Percentiles rank a stretch among this genome's conserved stretches.
These are phyloP conservation scores for Hystrix cristata DNA, from an alignment of 2,113 vertebrate genomes.

Conservation along the genomic window DNA sequence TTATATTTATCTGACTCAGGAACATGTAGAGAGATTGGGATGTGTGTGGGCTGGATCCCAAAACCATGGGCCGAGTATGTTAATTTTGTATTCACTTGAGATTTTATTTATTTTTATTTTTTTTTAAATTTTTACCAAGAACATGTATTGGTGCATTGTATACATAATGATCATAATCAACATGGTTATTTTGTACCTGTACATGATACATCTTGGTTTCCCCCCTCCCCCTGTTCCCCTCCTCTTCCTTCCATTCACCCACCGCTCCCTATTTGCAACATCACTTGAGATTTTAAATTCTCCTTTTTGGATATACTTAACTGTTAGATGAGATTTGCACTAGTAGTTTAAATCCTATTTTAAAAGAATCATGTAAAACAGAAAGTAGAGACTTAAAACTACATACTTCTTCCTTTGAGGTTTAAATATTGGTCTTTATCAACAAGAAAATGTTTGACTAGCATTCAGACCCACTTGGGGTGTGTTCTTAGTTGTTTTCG, in stretches of 20 bases:
- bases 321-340: not conserved
- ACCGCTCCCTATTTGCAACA: too few relatives aligned
- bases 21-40: slow-evolving; percentile 25
- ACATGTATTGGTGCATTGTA: too few relatives aligned
- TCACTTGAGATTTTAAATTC: slow-evolving; percentile 58
- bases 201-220: too few relatives aligned
- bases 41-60: slow-evolving; percentile 42
- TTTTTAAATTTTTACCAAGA: too few relatives aligned
- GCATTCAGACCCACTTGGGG: not conserved
- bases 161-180: too few relatives aligned
- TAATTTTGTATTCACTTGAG: slow-evolving; percentile 56
- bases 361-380: not conserved
- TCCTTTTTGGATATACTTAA: slow-evolving; percentile 48
- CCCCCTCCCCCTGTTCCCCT: too few relatives aligned
- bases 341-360: slow-evolving; percentile 41
- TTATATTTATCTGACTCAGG: slow-evolving; percentile 73
- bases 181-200: too few relatives aligned
- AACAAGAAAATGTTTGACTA: not conserved
- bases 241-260: too few relatives aligned
- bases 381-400: not conserved
- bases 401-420: not conserved
- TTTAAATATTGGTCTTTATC: slow-evolving; percentile 37
- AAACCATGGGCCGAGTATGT: not conserved
- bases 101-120: not conserved
- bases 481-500: not conserved